Evolutionary conservation across 1,140 invertebrate genomes (phyloP), one percentile per base, ranked within the genome.

Genomic region (Vollenhovia emeryi): DNA sequence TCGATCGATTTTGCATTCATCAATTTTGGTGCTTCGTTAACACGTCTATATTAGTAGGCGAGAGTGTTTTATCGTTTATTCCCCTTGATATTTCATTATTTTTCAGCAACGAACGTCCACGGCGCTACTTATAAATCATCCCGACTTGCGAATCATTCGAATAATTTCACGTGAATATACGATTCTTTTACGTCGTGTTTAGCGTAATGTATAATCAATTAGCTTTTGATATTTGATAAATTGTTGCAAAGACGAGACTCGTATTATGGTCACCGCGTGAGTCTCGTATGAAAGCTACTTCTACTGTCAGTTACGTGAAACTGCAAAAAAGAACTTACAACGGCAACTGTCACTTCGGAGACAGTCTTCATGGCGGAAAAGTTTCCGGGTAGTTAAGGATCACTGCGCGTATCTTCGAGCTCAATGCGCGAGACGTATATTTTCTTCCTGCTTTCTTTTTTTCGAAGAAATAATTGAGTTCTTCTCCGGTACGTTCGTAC

Each of bases 1-100:
- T 62, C 21, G 43, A 33, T 40, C 66, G 55, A 84, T 60, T 75
- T 84, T 76, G 30, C 71, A 43, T 66, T 43, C 11, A 40, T 30
- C 11, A n/a, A 27, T 1, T 76, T 27, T n/a, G 8, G 30, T 24
- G 21, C 18, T 1, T 13, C n/a, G 21, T 2, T 57, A 36, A 43
- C 62, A 40, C 57, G 5, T 52, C 50, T 50, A 57, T 7, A 18
- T 43, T 40, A 40, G 24, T 33, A 21, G 1, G 40, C n/a, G 33
- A 55, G 57, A n/a, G 21, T 24, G 18, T 40, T 36, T 36, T 40
- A 36, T 21, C 21, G 43, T 40, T 64, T 40, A 5, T 36, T 40
- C 9, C 9, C 5, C 43, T 64, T 40, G 18, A 36, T 64, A 40
- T 8, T 57, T 48, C 43, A 43, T 0, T 52, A 55, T 40, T 57